phyloP scores from a whole-genome alignment of 2,113 vertebrate genomes.

The Polyodon spathula region DNA sequence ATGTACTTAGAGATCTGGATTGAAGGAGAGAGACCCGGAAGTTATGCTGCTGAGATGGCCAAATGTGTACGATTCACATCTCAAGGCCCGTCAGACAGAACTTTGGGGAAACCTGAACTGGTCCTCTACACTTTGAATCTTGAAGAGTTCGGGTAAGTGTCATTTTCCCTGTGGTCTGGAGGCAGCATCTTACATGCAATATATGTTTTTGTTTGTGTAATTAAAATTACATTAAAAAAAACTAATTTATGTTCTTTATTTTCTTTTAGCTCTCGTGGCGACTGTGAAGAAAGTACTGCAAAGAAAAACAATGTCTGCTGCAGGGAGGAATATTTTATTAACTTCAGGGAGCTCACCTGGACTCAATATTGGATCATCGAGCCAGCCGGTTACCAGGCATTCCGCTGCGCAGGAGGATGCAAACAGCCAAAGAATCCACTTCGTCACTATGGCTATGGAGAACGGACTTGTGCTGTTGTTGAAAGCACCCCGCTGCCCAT shows the following conservation, averaged over 20 bases:
- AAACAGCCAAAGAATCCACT: conserved; percentile 42
- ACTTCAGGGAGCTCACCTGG: conserved; percentile 70
- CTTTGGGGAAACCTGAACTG: conserved; percentile 72
- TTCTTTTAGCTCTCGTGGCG: conserved; percentile 57
- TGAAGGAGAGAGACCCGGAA: conserved; percentile 77
- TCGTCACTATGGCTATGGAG: conserved; percentile 50
- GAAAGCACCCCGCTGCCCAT: conserved; percentile 71
- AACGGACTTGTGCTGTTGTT: conserved; percentile 53
- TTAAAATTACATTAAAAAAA: not conserved
- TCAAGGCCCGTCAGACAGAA: conserved; percentile 61
- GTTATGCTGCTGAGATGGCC: conserved; percentile 69
- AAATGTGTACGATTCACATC: conserved; percentile 73
- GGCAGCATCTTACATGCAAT: not conserved
- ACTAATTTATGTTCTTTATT: conserved; percentile 5
- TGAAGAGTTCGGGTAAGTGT: conserved; percentile 72
- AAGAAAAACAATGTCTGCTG: conserved; percentile 55
- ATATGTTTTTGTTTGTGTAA: not conserved
- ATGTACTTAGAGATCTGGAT: conserved; percentile 88
- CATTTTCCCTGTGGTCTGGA: not conserved
- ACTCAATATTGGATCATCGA: conserved; percentile 76
- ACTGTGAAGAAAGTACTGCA: conserved; percentile 50
- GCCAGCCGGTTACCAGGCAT: conserved; percentile 69
- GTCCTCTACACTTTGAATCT: conserved; percentile 78
- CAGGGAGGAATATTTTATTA: conserved; percentile 65
- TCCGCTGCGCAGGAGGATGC: conserved; percentile 60